A percentile compares a stretch with the other conserved stretches of the same genome.
These are phyloP conservation scores for Seriola aureovittata DNA, from an alignment of 2,113 vertebrate genomes.

Conservation along the genomic window DNA sequence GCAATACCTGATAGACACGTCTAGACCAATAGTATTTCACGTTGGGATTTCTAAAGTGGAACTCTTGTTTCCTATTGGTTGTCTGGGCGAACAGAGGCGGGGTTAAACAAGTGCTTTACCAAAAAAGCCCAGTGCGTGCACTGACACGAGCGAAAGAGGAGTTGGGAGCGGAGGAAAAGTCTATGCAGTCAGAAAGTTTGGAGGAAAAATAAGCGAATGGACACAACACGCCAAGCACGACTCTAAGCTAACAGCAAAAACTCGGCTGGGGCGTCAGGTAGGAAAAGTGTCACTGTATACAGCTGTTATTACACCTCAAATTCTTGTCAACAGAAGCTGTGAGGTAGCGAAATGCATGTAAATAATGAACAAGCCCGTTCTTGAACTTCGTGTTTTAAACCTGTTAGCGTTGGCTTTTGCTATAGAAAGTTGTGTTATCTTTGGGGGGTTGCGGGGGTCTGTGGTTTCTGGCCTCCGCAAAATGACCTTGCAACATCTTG, in stretches of 20 bases:
- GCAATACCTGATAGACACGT: neutral
- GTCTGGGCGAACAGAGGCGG: conserved; percentile 35
- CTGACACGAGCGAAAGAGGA: conserved; percentile 30
- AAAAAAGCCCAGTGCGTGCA: conserved; percentile 69
- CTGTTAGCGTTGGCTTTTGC: neutral
- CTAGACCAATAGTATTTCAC: conserved; percentile 46
- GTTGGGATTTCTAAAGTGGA: fast-evolving
- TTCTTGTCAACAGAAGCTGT: neutral
- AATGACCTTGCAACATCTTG: conserved; percentile 1
- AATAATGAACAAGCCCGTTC: neutral
- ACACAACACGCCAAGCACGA: neutral
- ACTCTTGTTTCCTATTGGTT: conserved; percentile 48
- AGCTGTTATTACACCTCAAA: neutral
- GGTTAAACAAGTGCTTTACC: conserved; percentile 21
- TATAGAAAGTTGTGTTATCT: neutral
- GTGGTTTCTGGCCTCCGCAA: neutral
- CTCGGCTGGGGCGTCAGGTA: conserved; percentile 58
- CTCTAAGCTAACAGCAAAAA: neutral
- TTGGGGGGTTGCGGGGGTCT: neutral
- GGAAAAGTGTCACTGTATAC: neutral
- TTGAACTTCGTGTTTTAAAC: neutral
- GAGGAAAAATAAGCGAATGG: conserved; percentile 47
- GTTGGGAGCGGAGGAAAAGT: neutral
- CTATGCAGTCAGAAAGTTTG: neutral
- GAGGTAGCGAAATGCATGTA: neutral